A percentile compares a stretch with the other conserved stretches of the same genome.
These are phyloP conservation scores for Listronotus bonariensis DNA, from an alignment of 1,140 invertebrate species.

Conservation along the genomic window DNA sequence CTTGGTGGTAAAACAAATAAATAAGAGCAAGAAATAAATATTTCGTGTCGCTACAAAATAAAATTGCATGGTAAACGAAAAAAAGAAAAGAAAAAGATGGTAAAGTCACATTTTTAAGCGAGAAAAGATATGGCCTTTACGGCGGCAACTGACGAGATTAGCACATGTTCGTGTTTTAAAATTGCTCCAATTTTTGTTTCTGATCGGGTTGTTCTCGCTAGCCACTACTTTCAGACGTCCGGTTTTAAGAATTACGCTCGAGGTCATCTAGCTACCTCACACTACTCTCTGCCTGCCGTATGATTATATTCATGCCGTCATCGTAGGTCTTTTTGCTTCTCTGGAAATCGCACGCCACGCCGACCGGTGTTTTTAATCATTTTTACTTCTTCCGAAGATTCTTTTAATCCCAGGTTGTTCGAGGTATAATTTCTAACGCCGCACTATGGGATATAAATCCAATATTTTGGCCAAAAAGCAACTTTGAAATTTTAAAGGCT, in stretches of 20 bases:
- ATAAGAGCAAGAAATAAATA: constrained; percentile 23
- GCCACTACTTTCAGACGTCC: constrained; percentile 32
- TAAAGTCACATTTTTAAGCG: constrained; percentile 35
- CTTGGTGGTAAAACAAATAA: constrained; percentile 18
- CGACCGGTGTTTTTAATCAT: constrained; percentile 1
- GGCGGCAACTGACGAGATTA: constrained; percentile 30
- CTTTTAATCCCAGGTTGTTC: constrained; percentile 1
- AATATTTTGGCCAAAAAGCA: no score
- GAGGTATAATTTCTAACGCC: not conserved
- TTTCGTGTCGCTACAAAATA: constrained; percentile 28
- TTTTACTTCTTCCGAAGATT: not conserved
- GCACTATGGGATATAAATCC: no score
- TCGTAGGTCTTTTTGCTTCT: constrained; percentile 10
- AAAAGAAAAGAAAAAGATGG: constrained; percentile 22
- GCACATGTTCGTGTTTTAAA: constrained; percentile 36
- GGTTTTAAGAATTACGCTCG: constrained; percentile 34
- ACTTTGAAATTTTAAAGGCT: no score
- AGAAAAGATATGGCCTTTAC: constrained; percentile 17
- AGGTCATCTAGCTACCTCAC: constrained; percentile 35
- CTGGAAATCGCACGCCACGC: constrained; percentile 3
- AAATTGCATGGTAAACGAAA: constrained; percentile 14
- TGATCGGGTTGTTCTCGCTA: constrained; percentile 35
- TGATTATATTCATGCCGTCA: constrained; percentile 29
- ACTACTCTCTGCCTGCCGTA: constrained; percentile 23
- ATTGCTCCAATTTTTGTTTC: constrained; percentile 39